Conservation (phyloP, 2,888 invertebrate genomes). For the Penaeus monodon region DNA sequence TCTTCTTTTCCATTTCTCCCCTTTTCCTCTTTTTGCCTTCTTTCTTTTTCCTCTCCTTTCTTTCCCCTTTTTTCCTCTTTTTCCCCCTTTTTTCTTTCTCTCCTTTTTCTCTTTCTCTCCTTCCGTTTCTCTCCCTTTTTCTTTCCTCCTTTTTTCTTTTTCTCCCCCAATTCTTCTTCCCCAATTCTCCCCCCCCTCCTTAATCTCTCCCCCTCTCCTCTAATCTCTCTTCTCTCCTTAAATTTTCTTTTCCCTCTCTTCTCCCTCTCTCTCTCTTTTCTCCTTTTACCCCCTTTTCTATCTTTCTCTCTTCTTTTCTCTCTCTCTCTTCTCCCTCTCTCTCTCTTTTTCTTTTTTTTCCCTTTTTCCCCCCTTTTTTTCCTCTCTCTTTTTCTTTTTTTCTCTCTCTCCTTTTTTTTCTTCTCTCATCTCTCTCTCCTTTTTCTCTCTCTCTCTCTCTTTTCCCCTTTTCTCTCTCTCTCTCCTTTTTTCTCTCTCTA, state of each 20-base stretch:
- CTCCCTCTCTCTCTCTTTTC: not conserved
- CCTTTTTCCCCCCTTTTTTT: no score
- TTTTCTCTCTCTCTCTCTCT: not conserved
- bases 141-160: no score
- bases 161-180: not conserved
- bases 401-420: not conserved
- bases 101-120: not conserved
- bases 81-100: not conserved
- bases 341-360: not conserved
- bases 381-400: not conserved
- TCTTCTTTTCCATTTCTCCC: not conserved
- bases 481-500: not conserved
- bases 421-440: not conserved
- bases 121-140: not conserved
- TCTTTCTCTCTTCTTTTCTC: not conserved
- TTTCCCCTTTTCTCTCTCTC: no score
- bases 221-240: no score
- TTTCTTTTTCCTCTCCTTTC: not conserved
- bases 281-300: not conserved
- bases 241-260: constrained; percentile 6
- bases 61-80: not conserved
- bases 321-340: not conserved
- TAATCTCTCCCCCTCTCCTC: not conserved
- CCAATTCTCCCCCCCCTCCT: not conserved
- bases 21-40: not conserved